These are phyloP conservation scores for Anthophora plumipes DNA, from an alignment of 2,888 invertebrate genomes.

Conservation along the genomic window DNA sequence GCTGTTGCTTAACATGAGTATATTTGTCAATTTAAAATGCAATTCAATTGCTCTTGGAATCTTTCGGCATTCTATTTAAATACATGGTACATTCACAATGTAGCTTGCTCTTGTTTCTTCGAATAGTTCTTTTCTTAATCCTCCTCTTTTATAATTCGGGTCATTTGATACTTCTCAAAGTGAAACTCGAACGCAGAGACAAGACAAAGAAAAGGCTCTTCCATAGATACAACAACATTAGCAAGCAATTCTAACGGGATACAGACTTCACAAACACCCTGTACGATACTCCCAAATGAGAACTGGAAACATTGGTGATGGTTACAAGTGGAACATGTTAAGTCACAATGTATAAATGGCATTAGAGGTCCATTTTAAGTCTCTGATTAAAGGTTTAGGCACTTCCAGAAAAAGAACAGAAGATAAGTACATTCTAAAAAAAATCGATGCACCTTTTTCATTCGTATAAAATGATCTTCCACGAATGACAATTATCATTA, in stretches of 20 bases:
- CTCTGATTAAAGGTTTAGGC: background rate
- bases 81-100: background rate
- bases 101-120: background rate
- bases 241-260: background rate
- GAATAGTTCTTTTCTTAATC: background rate
- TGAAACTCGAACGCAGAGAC: background rate
- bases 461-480: background rate
- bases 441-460: background rate
- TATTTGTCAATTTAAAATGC: slow-evolving; percentile 11
- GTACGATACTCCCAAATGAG: background rate
- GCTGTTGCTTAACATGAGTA: slow-evolving; percentile 1
- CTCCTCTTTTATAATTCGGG: too few relatives aligned
- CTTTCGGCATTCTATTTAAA: background rate
- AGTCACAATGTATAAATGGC: background rate
- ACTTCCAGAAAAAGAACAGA: background rate
- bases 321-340: background rate
- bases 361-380: background rate
- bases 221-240: background rate
- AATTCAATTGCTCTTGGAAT: background rate
- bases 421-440: slow-evolving; percentile 28
- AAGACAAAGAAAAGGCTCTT: background rate
- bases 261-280: slow-evolving; percentile 35
- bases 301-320: background rate
- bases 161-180: background rate
- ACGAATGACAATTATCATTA: background rate